Evolutionary conservation across 1,140 invertebrate genomes (phyloP), one percentile per base, ranked within the genome.

Genomic region (Pristionchus pacificus): DNA sequence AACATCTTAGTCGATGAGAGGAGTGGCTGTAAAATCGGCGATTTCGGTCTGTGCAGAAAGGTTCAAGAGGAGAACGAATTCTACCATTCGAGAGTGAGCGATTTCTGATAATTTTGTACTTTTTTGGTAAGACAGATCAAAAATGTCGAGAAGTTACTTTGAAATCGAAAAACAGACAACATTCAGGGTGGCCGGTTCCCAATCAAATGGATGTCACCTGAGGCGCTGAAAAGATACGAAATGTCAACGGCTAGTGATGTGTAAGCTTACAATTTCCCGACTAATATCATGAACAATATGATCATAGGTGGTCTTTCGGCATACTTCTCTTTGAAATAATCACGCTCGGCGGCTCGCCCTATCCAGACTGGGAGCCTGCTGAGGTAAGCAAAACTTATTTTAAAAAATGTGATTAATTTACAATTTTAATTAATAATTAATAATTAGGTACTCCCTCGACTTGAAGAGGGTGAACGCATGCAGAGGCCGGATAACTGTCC

Each of bases 191-290:
- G 91, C 86, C 89, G 89, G 86, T 33, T 70, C 2, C 67, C 60
- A 13, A 91, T 98, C 1, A 96, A 97, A 86, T 98, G 96, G 96
- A 98, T 98, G 95, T 93, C 95, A 1, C 94, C 94, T 0, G 96
- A 98, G 85, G 93, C 94, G 0, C 85, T 98, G 2, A 94, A 72
- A 27, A 69, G 68, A 3, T 79, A 75, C 59, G 78, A 79, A 60
- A 80, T 80, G 49, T 78, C 79, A 10, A 74, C 68, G 38, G 77
- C 80, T 58, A 70, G 71, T 15, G 78, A 79, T 63, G 78, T 78
- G 74, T 76, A 60, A 38, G 76, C 65, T 29, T n/a, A n/a, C n/a
- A n/a, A n/a, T n/a, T n/a, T n/a, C n/a, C n/a, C n/a, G n/a, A n/a
- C n/a, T n/a, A n/a, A n/a, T n/a, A n/a, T n/a, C n/a, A n/a, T n/a